These are phyloP conservation scores for Cyprinodon brontotheroides DNA, from an alignment of 2,113 vertebrate species.

Conservation along the genomic window DNA sequence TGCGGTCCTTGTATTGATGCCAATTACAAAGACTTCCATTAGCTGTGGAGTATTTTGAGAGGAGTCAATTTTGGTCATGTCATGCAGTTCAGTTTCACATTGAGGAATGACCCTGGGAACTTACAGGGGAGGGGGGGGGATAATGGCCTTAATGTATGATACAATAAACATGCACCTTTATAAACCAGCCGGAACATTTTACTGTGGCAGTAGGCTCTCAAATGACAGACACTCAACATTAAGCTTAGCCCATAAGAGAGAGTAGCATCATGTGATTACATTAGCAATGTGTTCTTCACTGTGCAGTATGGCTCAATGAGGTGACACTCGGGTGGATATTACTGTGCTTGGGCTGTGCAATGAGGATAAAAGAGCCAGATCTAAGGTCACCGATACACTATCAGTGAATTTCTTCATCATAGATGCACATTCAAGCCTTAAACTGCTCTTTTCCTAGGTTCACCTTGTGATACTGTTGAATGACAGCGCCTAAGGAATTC, in stretches of 20 bases:
- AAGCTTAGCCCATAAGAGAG: slow-evolving; percentile 59
- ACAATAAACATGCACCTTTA: slow-evolving; percentile 73
- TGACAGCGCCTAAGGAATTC: slow-evolving; percentile 36
- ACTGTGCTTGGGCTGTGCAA: slow-evolving; percentile 61
- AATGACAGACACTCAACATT: slow-evolving; percentile 72
- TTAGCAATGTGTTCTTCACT: slow-evolving; percentile 69
- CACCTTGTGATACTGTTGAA: slow-evolving; percentile 16
- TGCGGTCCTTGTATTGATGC: slow-evolving; percentile 65
- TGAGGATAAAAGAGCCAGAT: slow-evolving; percentile 63
- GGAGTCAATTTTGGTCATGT: slow-evolving; percentile 69
- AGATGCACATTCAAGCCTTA: slow-evolving; percentile 37
- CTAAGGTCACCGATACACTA: slow-evolving; percentile 65
- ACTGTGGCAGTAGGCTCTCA: slow-evolving; percentile 65
- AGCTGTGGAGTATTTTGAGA: slow-evolving; percentile 61
- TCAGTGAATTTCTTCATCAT: slow-evolving; percentile 31
- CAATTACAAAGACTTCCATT: slow-evolving; percentile 69
- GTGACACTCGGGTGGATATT: slow-evolving; percentile 62
- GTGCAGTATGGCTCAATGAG: slow-evolving; percentile 64
- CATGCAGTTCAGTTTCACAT: slow-evolving; percentile 67
- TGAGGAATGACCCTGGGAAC: slow-evolving; percentile 65
- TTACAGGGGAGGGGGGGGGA: slow-evolving; percentile 54
- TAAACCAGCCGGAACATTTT: slow-evolving; percentile 70
- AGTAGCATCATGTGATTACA: slow-evolving; percentile 68
- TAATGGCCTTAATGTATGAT: slow-evolving; percentile 70
- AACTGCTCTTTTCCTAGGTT: slow-evolving; percentile 22